These are phyloP conservation scores for Thyatira batis DNA, from an alignment of 2,888 invertebrate species.

Conservation along the genomic window DNA sequence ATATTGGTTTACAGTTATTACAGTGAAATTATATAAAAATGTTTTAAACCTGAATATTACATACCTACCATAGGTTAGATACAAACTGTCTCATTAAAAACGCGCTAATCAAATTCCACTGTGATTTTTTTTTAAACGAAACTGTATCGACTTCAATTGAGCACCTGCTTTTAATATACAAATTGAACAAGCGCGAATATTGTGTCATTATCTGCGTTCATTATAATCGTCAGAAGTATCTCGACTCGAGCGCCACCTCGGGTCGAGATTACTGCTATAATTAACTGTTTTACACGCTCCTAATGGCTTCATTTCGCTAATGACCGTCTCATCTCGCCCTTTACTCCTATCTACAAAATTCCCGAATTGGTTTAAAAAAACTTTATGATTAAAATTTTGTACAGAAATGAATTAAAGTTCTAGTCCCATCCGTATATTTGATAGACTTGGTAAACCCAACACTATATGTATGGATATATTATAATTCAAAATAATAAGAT, in stretches of 20 bases:
- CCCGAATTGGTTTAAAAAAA: background rate
- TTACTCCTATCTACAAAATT: constrained; percentile 41
- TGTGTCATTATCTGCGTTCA: constrained; percentile 47
- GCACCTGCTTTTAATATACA: too few species aligned
- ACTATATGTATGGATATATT: too few species aligned
- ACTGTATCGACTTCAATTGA: background rate
- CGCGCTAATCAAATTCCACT: background rate
- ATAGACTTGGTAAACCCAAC: too few species aligned
- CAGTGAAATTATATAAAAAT: too few species aligned
- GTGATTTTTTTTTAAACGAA: background rate
- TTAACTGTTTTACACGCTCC: constrained; percentile 79
- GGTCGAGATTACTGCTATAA: constrained; percentile 62
- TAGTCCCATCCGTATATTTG: too few species aligned
- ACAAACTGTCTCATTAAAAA: too few species aligned
- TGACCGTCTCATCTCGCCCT: constrained; percentile 65
- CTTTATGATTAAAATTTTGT: background rate
- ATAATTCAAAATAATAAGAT: too few species aligned
- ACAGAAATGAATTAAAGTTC: too few species aligned
- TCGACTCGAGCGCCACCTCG: constrained; percentile 45
- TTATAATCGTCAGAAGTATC: constrained; percentile 50
- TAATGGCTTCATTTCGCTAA: constrained; percentile 78
- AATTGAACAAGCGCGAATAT: background rate
- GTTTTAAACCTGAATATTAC: too few species aligned
- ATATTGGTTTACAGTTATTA: background rate
- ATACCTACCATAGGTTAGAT: too few species aligned